phyloP scores from a whole-genome alignment of 2,888 invertebrate genomes.

The Thalpophila matura region DNA sequence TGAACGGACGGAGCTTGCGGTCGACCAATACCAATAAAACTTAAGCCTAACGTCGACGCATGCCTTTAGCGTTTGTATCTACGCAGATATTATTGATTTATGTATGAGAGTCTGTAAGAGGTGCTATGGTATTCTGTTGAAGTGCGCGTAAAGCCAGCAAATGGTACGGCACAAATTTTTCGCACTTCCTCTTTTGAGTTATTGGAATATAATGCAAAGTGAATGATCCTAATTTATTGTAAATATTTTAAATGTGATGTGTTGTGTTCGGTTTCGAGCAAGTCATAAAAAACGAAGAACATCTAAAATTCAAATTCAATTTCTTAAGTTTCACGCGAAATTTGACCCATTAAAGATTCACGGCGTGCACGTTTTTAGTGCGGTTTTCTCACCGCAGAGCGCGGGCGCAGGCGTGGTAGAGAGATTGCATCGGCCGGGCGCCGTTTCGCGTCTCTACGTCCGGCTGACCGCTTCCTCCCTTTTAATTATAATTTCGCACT shows the following conservation, averaged over 20 bases:
- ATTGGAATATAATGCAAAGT: constrained; percentile 41
- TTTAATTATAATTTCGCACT: constrained; percentile 84
- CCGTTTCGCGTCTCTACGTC: constrained; percentile 81
- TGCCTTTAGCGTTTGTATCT: constrained; percentile 72
- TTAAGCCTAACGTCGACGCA: constrained; percentile 75
- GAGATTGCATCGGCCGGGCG: constrained; percentile 85
- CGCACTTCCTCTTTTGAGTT: constrained; percentile 45
- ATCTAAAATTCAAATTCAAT: constrained; percentile 13
- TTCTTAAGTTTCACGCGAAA: constrained; percentile 67
- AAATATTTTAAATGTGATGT: constrained; percentile 15
- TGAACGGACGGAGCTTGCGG: constrained; percentile 87
- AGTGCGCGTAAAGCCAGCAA: constrained; percentile 46
- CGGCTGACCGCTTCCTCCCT: constrained; percentile 86
- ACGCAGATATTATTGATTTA: constrained; percentile 79
- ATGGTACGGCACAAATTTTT: constrained; percentile 46
- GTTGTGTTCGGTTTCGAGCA: background rate
- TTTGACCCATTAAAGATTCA: constrained; percentile 80
- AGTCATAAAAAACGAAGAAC: background rate
- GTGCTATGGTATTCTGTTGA: constrained; percentile 49
- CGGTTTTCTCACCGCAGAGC: constrained; percentile 80
- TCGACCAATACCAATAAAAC: constrained; percentile 86
- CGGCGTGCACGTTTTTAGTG: constrained; percentile 77
- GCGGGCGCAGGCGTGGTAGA: constrained; percentile 69
- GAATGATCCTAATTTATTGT: constrained; percentile 20
- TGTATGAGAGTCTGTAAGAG: constrained; percentile 69